phyloP scores from a whole-genome alignment of 1,140 invertebrate genomes.

The Drosophila kurseongensis region DNA sequence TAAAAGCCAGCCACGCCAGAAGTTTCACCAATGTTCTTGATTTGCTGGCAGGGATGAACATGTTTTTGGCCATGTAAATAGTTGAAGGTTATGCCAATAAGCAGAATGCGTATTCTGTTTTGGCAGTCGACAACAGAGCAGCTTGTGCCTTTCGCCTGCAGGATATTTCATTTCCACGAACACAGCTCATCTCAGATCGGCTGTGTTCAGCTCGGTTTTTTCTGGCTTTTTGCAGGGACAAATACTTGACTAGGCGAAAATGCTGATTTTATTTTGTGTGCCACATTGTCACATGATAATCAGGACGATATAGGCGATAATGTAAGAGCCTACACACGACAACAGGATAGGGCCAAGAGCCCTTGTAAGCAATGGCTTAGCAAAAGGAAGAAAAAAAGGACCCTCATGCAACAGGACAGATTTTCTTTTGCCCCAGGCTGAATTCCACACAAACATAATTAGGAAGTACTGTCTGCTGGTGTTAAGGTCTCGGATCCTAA shows the following conservation, averaged over 20 bases:
- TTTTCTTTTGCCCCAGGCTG: conserved; percentile 7
- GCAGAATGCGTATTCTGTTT: conserved; percentile 29
- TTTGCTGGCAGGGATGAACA: conserved; percentile 3
- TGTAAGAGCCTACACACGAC: conserved; percentile 31
- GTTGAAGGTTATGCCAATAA: conserved; percentile 23
- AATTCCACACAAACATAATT: conserved; percentile 18
- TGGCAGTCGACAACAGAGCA: conserved; percentile 19
- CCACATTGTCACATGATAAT: conserved; percentile 80
- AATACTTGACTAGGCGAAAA: conserved; percentile 65
- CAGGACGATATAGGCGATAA: conserved; percentile 66
- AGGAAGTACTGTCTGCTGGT: conserved; percentile 1
- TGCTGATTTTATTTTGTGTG: conserved; percentile 77
- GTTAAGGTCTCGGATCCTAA: neutral
- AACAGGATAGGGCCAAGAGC: conserved; percentile 24
- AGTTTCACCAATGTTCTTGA: conserved; percentile 21
- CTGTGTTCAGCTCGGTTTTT: conserved; percentile 1
- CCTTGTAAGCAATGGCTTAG: conserved; percentile 43
- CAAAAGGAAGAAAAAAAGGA: conserved; percentile 7
- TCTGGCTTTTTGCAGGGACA: conserved; percentile 3
- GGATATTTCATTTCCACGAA: conserved; percentile 41
- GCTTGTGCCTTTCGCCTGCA: conserved; percentile 15
- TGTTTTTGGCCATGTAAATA: conserved; percentile 43
- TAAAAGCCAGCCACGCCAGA: conserved; percentile 27
- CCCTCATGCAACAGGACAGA: conserved; percentile 1
- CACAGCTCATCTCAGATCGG: conserved; percentile 17